A percentile compares a stretch with the other conserved stretches of the same genome.
These are phyloP conservation scores for Acipenser transmontanus DNA, from an alignment of 2,797 vertebrate genomes.

Conservation along the genomic window DNA sequence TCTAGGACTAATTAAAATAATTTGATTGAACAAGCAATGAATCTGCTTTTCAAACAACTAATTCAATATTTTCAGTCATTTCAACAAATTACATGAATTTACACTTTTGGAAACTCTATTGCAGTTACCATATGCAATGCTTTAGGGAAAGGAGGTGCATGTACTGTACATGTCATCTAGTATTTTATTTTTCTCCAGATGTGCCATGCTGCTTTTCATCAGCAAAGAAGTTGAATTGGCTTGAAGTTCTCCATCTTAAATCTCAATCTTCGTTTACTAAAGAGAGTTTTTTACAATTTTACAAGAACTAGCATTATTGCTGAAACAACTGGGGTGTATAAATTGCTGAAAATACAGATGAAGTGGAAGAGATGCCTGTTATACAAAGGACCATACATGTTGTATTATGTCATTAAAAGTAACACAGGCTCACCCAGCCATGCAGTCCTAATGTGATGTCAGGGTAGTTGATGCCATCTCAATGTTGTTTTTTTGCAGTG, in stretches of 20 bases:
- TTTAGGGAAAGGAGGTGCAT: too few relatives aligned
- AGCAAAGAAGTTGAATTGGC: background rate
- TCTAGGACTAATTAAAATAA: too few relatives aligned
- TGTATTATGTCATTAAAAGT: slow-evolving; percentile 42
- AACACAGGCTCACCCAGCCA: slow-evolving; percentile 27
- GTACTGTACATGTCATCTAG: too few relatives aligned
- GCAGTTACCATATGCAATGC: too few relatives aligned
- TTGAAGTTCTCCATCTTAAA: background rate
- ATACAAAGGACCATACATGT: slow-evolving; percentile 28
- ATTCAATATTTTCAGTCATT: too few relatives aligned
- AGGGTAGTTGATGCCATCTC: slow-evolving; percentile 36
- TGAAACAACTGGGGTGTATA: slow-evolving; percentile 34
- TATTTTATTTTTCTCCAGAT: background rate
- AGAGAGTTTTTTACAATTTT: slow-evolving; percentile 10
- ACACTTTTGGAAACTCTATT: too few relatives aligned
- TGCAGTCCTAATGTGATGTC: slow-evolving; percentile 46
- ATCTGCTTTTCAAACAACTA: too few relatives aligned
- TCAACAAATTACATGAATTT: too few relatives aligned
- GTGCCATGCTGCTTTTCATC: background rate
- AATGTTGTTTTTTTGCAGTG: slow-evolving; percentile 27
- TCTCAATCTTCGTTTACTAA: slow-evolving; percentile 16
- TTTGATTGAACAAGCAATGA: too few relatives aligned
- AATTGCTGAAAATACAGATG: slow-evolving; percentile 20
- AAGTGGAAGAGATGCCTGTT: slow-evolving; percentile 30
- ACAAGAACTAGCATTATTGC: background rate